Conservation (phyloP, 2,113 vertebrate species). For the Tricholaema leucomelas region DNA sequence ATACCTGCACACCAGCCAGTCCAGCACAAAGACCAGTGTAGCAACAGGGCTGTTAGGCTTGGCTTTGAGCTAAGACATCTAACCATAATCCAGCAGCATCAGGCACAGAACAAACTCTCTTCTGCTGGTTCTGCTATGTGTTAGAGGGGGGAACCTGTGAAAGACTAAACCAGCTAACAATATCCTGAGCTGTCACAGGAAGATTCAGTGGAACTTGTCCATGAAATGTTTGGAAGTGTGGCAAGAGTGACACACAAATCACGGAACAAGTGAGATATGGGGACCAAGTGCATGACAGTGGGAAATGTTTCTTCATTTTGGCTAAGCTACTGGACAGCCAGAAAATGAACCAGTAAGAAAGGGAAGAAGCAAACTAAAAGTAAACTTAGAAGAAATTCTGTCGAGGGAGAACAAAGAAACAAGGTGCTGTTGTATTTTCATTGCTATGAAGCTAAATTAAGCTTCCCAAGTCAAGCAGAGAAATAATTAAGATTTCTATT, state of each 20-base stretch:
- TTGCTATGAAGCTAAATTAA: not conserved
- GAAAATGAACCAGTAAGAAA: not conserved
- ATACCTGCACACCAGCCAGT: not conserved
- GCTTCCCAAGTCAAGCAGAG: not conserved
- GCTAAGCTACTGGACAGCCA: not conserved
- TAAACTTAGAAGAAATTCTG: not conserved
- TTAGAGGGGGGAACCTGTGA: not conserved
- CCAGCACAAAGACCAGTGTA: not conserved
- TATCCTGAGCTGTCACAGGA: not conserved
- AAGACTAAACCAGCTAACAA: not conserved
- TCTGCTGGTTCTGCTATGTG: not conserved
- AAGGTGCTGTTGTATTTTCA: not conserved
- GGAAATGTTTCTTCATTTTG: not conserved
- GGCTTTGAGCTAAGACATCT: not conserved
- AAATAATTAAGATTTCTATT: conserved; percentile 23
- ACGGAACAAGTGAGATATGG: not conserved
- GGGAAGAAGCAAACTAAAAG: not conserved
- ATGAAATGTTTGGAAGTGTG: not conserved
- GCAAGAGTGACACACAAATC: not conserved
- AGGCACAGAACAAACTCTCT: not conserved
- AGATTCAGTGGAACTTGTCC: not conserved
- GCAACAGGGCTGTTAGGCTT: not conserved
- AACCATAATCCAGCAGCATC: not conserved
- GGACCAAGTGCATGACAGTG: not conserved
- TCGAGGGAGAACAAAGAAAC: not conserved